Evolutionary conservation across 2,888 invertebrate genomes (phyloP).

Genomic region (Macaria liturata): DNA sequence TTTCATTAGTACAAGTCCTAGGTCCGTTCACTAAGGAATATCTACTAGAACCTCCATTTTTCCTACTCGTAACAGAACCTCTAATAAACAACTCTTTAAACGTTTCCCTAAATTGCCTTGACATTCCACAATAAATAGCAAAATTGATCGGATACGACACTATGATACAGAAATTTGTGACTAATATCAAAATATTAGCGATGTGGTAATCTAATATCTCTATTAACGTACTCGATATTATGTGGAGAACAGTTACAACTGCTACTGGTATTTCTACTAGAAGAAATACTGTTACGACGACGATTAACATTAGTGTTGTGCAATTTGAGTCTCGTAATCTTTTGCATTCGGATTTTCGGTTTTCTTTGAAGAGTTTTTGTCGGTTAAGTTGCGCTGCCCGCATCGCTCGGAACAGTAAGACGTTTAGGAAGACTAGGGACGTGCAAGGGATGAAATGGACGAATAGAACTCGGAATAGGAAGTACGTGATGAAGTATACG

Average conservation of each 20-base stretch:
- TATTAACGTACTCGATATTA: conserved; percentile 88
- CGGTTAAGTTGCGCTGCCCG: conserved; percentile 91
- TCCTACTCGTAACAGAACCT: conserved; percentile 83
- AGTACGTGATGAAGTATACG: conserved; percentile 92
- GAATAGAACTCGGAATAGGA: conserved; percentile 93
- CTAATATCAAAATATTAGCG: conserved; percentile 89
- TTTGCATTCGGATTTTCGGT: conserved; percentile 90
- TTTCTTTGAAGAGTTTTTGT: conserved; percentile 89
- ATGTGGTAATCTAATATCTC: conserved; percentile 90
- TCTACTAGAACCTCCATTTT: conserved; percentile 88
- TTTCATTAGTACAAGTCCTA: conserved; percentile 92
- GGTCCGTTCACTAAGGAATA: conserved; percentile 93
- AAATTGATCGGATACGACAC: conserved; percentile 97
- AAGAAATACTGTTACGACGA: conserved; percentile 92
- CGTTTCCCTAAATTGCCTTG: conserved; percentile 95
- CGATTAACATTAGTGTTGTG: conserved; percentile 94
- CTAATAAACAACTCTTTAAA: conserved; percentile 93
- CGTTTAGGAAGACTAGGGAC: conserved; percentile 93
- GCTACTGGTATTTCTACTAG: conserved; percentile 93
- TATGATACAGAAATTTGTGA: conserved; percentile 96
- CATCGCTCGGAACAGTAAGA: conserved; percentile 93
- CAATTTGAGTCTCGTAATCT: conserved; percentile 91
- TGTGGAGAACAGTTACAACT: conserved; percentile 91
- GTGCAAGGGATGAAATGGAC: conserved; percentile 96
- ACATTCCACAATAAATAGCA: conserved; percentile 98